phyloP scores from a whole-genome alignment of 1,140 invertebrate species.

The Meloidogyne chitwoodi region DNA sequence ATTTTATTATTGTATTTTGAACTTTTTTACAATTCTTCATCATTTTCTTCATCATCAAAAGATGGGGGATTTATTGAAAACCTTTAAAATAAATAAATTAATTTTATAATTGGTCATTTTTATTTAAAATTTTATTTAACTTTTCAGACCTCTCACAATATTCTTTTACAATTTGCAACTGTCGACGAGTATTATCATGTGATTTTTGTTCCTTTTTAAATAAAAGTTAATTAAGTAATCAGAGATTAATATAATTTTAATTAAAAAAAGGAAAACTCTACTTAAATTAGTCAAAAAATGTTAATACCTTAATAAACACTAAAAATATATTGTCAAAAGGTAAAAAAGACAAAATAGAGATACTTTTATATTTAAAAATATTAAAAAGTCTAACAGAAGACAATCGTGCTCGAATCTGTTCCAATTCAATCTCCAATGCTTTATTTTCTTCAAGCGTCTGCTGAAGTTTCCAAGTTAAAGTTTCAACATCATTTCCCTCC shows the following conservation, averaged over 20 bases:
- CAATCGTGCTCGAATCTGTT: slow-evolving; percentile 39
- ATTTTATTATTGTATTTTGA: not conserved
- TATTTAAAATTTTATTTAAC: not conserved
- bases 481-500: slow-evolving; percentile 11
- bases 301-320: no score
- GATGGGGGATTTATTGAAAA: slow-evolving; percentile 25
- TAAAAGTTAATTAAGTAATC: not conserved
- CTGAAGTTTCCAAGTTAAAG: slow-evolving; percentile 40
- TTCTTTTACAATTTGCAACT: slow-evolving; percentile 34
- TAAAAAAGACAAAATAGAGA: no score
- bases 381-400: slow-evolving; percentile 23
- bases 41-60: slow-evolving; percentile 20
- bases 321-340: no score
- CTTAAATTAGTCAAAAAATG: no score
- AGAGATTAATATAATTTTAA: not conserved
- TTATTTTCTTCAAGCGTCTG: slow-evolving; percentile 42
- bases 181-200: slow-evolving; percentile 44
- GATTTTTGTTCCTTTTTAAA: slow-evolving; percentile 44
- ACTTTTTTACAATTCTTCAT: slow-evolving; percentile 31
- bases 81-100: not conserved
- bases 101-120: not conserved
- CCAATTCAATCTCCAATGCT: slow-evolving; percentile 37
- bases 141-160: slow-evolving; percentile 18
- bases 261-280: no score
- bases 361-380: not conserved